Conservation (phyloP, 2,113 vertebrate genomes). For the Syrrhaptes paradoxus region DNA sequence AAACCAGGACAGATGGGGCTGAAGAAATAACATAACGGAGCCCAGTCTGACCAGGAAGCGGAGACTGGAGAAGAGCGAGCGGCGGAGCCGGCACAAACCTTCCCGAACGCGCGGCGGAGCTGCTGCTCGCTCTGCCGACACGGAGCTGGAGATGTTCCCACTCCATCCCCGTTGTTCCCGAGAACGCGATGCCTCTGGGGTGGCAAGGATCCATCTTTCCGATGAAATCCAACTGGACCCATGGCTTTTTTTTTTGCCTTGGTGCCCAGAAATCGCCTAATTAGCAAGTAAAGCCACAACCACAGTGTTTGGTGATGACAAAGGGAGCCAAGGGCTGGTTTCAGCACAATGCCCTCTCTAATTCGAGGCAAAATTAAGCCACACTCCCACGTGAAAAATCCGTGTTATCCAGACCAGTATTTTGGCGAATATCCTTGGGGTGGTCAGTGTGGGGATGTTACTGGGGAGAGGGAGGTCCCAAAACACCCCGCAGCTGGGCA, state of each 20-base stretch:
- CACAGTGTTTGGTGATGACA: neutral
- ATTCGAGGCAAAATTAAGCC: neutral
- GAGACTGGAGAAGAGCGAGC: neutral
- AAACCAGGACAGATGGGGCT: conserved; percentile 22
- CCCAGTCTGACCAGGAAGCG: neutral
- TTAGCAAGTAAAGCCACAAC: neutral
- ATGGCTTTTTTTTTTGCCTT: fast-evolving
- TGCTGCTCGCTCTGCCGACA: neutral
- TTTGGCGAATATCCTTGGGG: neutral
- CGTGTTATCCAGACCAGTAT: fast-evolving
- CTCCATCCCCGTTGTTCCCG: neutral
- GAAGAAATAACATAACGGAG: neutral
- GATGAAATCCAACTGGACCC: no score
- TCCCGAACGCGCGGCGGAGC: neutral
- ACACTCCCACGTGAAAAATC: fast-evolving
- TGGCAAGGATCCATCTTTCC: neutral
- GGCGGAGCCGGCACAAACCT: fast-evolving
- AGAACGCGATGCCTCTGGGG: no score
- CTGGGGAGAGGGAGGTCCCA: neutral
- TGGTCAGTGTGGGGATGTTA: neutral
- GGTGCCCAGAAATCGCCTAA: neutral
- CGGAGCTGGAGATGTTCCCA: neutral
- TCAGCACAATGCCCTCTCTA: neutral
- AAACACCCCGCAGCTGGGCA: neutral
- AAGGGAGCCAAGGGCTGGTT: neutral